These are phyloP conservation scores for Alentia gelatinosa DNA, from an alignment of 2,888 invertebrate genomes.

Conservation along the genomic window DNA sequence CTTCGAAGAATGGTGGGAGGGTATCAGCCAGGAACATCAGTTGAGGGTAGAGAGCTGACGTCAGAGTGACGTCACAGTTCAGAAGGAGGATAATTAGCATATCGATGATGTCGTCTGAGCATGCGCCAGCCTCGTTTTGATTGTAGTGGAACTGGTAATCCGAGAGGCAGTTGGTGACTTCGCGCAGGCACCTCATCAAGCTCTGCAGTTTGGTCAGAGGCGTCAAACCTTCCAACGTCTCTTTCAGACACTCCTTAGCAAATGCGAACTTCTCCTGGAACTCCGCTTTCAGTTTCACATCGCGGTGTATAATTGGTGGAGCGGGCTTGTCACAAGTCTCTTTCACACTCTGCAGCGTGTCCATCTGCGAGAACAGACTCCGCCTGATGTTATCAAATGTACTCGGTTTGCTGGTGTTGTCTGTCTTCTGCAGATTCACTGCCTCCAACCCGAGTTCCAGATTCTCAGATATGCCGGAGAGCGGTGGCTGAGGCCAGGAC, in stretches of 20 bases:
- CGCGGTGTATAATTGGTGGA: neutral
- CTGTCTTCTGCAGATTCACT: neutral
- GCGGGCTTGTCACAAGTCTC: neutral
- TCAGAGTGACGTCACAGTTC: constrained; percentile 63
- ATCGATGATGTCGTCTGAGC: constrained; percentile 63
- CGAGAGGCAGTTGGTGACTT: constrained; percentile 58
- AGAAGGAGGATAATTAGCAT: constrained; percentile 71
- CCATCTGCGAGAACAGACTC: neutral
- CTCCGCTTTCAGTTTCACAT: constrained; percentile 39
- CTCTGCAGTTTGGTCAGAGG: constrained; percentile 63
- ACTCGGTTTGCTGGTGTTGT: neutral
- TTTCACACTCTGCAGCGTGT: neutral
- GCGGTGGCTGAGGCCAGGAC: constrained; percentile 28
- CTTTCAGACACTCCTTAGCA: constrained; percentile 51
- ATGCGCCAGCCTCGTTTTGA: constrained; percentile 38
- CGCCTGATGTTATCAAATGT: neutral
- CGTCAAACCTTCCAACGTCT: constrained; percentile 45
- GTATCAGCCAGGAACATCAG: constrained; percentile 71
- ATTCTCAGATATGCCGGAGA: neutral
- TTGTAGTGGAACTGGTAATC: constrained; percentile 51
- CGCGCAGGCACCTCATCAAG: constrained; percentile 61
- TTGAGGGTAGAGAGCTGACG: constrained; percentile 69
- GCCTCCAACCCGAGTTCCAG: constrained; percentile 21
- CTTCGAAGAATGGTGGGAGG: constrained; percentile 71
- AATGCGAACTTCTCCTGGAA: constrained; percentile 55